phyloP scores from a whole-genome alignment of 1,140 invertebrate species.

The Pararge aegeria region DNA sequence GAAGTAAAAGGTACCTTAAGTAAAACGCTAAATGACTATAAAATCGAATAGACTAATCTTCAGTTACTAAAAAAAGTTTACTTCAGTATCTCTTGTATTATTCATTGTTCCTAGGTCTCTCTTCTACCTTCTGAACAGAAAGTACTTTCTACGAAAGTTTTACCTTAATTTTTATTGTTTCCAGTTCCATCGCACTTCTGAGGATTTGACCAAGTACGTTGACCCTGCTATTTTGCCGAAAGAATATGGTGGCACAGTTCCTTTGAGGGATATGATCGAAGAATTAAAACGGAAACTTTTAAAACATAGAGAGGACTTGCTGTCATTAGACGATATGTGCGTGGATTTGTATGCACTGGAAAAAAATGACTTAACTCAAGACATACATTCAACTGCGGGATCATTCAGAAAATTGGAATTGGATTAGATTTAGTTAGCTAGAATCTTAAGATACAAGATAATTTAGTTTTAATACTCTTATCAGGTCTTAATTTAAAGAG shows the following conservation, averaged over 20 bases:
- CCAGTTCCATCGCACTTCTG: constrained; percentile 87
- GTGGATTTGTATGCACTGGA: constrained; percentile 85
- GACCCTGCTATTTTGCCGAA: constrained; percentile 89
- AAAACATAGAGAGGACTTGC: constrained; percentile 82
- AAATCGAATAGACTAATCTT: too few relatives aligned
- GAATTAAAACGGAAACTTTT: constrained; percentile 84
- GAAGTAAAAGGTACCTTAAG: too few relatives aligned
- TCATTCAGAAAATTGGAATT: constrained; percentile 90
- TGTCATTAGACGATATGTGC: constrained; percentile 90
- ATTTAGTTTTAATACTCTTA: background rate
- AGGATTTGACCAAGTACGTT: constrained; percentile 85
- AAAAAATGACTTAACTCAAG: constrained; percentile 83
- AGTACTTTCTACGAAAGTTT: background rate
- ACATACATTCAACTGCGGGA: constrained; percentile 85
- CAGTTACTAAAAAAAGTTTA: too few relatives aligned
- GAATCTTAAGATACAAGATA: background rate
- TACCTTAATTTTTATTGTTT: constrained; percentile 28
- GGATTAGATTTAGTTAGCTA: constrained; percentile 78
- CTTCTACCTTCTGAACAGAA: background rate
- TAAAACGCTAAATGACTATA: too few relatives aligned
- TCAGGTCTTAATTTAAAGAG: too few relatives aligned
- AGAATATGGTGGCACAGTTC: constrained; percentile 91
- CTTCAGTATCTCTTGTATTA: too few relatives aligned
- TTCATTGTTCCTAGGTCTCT: too few relatives aligned
- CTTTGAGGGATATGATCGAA: constrained; percentile 89